Percentiles rank a stretch among this genome's conserved stretches.
Evolutionary conservation across 2,888 invertebrate species (phyloP).

Genomic region (Busseola fusca): DNA sequence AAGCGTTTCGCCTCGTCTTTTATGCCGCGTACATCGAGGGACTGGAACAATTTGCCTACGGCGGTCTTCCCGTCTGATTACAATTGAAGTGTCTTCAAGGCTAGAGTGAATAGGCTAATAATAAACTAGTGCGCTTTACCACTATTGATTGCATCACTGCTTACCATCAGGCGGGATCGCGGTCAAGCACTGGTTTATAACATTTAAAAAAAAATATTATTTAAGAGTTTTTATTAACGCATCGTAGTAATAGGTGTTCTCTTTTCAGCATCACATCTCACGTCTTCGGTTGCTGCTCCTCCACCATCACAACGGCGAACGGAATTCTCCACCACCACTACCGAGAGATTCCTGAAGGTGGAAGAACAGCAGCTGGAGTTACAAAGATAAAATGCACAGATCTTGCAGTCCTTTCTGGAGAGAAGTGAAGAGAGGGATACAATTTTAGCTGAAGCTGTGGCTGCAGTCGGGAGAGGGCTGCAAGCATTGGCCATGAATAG

Average conservation of each 20-base stretch:
- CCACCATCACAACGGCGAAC: constrained; percentile 2
- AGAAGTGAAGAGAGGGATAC: constrained; percentile 5
- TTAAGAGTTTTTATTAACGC: no score
- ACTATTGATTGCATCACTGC: no score
- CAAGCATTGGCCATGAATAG: constrained; percentile 23
- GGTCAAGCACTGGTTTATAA: no score
- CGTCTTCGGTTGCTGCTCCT: constrained; percentile 6
- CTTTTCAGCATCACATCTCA: constrained; percentile 1
- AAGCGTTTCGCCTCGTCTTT: no score
- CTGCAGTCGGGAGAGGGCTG: constrained; percentile 10
- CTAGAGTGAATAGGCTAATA: no score
- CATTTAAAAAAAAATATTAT: no score
- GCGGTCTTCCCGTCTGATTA: no score
- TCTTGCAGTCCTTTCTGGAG: constrained; percentile 18
- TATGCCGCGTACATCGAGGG: no score
- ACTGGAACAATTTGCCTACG: no score
- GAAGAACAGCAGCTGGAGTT: constrained; percentile 12
- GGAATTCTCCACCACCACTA: constrained; percentile 16
- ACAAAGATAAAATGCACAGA: background rate
- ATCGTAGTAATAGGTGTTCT: background rate
- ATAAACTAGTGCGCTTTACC: no score
- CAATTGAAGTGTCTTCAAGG: no score
- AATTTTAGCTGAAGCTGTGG: constrained; percentile 14
- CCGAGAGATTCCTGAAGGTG: constrained; percentile 8
- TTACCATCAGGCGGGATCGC: no score